phyloP scores from a whole-genome alignment of 2,797 vertebrate genomes.

The Tapera naevia region DNA sequence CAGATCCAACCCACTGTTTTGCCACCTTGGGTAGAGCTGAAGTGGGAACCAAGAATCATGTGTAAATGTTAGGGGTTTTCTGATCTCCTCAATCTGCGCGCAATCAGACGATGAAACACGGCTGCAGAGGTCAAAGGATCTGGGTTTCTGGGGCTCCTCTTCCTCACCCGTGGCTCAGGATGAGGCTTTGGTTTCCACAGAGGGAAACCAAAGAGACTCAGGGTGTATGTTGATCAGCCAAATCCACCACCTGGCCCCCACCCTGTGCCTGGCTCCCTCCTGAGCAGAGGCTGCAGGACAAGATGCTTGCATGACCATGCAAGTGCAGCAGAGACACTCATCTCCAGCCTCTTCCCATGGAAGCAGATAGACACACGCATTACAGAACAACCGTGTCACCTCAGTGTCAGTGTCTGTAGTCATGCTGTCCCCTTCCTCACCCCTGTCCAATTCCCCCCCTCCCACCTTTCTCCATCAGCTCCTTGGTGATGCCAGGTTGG shows the following conservation, averaged over 20 bases:
- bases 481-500: not conserved
- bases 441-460: not conserved
- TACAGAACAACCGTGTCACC: not conserved
- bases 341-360: not conserved
- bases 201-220: not conserved
- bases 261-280: not conserved
- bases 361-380: not conserved
- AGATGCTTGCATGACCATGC: accelerated
- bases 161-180: not conserved
- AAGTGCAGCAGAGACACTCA: not conserved
- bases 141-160: not conserved
- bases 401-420: accelerated
- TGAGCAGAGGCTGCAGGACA: not conserved
- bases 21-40: not conserved
- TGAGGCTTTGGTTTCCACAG: not conserved
- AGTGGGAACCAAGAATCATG: accelerated
- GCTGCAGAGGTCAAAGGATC: not conserved
- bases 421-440: accelerated
- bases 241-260: not conserved
- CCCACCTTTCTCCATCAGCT: not conserved
- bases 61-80: not conserved
- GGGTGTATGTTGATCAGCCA: not conserved
- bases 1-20: not conserved
- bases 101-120: accelerated
- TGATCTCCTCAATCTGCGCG: not conserved